These are phyloP conservation scores for Paraescarpia echinospica DNA, from an alignment of 1,140 invertebrate genomes.

Conservation along the genomic window DNA sequence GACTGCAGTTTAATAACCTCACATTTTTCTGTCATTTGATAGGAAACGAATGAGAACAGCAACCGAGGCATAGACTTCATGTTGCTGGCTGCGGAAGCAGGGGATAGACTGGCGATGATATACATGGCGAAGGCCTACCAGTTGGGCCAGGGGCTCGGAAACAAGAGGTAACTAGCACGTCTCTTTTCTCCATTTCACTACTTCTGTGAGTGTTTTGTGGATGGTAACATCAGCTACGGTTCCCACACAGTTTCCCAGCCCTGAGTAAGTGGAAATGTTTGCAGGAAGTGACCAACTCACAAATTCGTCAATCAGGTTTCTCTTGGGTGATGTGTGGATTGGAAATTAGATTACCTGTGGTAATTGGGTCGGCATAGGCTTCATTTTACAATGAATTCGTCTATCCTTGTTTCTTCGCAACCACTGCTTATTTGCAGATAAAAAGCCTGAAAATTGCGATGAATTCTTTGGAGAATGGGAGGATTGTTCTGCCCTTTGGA, in stretches of 20 bases:
- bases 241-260: no score
- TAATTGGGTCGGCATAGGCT: not conserved
- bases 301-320: not conserved
- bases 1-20: not conserved
- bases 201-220: not conserved
- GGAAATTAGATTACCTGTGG: not conserved
- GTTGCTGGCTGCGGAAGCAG: slow-evolving; percentile 59
- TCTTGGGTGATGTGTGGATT: not conserved
- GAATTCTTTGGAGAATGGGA: no score
- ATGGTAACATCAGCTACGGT: not conserved
- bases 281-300: not conserved
- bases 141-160: slow-evolving; percentile 57
- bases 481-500: not conserved
- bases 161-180: slow-evolving; percentile 41
- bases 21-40: slow-evolving; percentile 21
- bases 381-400: not conserved
- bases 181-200: not conserved
- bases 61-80: slow-evolving; percentile 59
- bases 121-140: slow-evolving; percentile 63
- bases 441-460: not conserved
- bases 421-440: not conserved
- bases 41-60: slow-evolving; percentile 52
- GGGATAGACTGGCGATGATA: slow-evolving; percentile 62
- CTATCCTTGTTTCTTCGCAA: not conserved
- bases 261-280: not conserved